phyloP scores from a whole-genome alignment of 2,113 vertebrate genomes.

The Lathamus discolor region DNA sequence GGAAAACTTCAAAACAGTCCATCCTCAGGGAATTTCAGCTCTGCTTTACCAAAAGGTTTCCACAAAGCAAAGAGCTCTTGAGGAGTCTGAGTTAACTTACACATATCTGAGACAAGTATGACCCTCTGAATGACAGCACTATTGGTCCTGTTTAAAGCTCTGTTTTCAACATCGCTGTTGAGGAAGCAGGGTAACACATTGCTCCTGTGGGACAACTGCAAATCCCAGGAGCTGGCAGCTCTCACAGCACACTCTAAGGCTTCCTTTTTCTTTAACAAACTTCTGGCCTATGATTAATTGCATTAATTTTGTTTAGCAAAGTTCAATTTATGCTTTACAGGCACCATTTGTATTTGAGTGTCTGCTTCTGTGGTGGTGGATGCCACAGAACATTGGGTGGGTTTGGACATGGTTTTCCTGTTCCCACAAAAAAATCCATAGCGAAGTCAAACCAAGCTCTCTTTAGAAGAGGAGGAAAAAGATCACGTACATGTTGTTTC shows the following conservation, averaged over 20 bases:
- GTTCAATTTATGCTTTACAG: constrained; percentile 52
- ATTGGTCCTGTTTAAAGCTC: neutral
- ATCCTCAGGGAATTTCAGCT: neutral
- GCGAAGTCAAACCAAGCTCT: neutral
- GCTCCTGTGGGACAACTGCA: neutral
- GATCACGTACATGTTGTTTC: neutral
- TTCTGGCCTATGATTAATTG: constrained; percentile 45
- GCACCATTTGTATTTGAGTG: constrained; percentile 46
- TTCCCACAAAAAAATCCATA: neutral
- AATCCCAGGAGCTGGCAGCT: neutral
- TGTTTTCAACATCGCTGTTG: neutral
- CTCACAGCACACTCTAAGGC: neutral
- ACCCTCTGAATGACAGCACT: neutral
- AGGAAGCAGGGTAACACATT: neutral
- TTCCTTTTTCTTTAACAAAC: neutral
- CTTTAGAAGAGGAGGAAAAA: neutral
- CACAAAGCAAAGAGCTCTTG: neutral
- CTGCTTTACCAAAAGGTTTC: neutral
- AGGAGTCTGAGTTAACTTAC: neutral
- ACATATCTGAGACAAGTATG: neutral
- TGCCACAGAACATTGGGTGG: neutral
- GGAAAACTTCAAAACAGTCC: neutral
- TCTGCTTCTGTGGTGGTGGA: constrained; percentile 26
- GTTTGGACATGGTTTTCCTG: constrained; percentile 8
- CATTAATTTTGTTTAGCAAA: constrained; percentile 55